Evolutionary conservation across 1,140 invertebrate genomes (phyloP).

Genomic region (Sinonovacula constricta): DNA sequence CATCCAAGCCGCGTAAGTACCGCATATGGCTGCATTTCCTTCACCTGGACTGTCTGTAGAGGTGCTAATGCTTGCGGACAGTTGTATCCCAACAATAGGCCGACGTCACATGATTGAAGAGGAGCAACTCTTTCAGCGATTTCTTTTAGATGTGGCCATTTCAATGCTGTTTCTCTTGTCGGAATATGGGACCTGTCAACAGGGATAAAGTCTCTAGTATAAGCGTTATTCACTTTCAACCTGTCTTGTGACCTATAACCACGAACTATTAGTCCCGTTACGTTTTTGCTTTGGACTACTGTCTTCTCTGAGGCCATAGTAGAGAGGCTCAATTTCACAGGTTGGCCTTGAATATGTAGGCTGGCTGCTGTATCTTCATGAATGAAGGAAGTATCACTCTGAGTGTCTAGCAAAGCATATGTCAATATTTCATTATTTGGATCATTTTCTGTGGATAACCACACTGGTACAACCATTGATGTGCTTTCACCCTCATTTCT

Average conservation of each 20-base stretch:
- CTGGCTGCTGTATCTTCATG: not conserved
- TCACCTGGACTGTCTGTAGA: constrained; percentile 3
- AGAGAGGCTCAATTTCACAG: not conserved
- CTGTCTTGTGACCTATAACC: constrained; percentile 1
- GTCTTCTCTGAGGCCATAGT: constrained; percentile 10
- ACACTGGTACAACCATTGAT: constrained; percentile 8
- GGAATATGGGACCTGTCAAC: constrained; percentile 15
- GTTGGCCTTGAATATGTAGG: not conserved
- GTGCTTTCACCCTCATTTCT: constrained; percentile 5
- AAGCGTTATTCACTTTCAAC: constrained; percentile 23
- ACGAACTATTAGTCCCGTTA: constrained; percentile 30
- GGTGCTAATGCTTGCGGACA: constrained; percentile 42
- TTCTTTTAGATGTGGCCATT: constrained; percentile 5
- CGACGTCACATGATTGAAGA: constrained; percentile 55
- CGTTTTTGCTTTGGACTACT: not conserved
- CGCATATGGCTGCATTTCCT: constrained; percentile 28
- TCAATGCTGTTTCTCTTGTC: not conserved
- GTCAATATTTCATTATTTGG: not conserved
- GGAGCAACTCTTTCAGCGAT: constrained; percentile 26
- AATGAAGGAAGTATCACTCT: constrained; percentile 3
- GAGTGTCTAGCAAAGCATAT: not conserved
- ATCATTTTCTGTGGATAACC: not conserved
- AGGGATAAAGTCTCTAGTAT: constrained; percentile 13
- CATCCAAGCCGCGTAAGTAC: constrained; percentile 49
- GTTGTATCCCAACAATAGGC: constrained; percentile 51